Evolutionary conservation across 2,797 vertebrate species (phyloP).

Genomic region (Hydrophis major): DNA sequence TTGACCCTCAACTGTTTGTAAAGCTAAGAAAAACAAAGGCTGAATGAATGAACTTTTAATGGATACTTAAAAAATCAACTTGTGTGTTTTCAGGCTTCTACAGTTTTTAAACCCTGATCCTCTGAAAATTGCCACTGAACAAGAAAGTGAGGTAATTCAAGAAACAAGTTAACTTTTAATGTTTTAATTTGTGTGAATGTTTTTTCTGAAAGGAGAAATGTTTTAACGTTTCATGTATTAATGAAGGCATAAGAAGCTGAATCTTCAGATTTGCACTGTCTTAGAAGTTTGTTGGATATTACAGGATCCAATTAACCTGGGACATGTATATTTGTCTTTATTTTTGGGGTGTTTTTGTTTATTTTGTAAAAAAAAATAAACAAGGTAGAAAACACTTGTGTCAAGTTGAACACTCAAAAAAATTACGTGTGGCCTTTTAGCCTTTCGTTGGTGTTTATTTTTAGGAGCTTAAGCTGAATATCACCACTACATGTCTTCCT

Average conservation of each 20-base stretch:
- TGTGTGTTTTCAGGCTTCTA: constrained; percentile 62
- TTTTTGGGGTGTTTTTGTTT: background rate
- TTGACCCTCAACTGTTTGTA: background rate
- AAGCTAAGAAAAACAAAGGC: background rate
- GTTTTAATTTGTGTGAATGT: background rate
- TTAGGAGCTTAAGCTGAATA: constrained; percentile 35
- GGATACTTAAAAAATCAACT: background rate
- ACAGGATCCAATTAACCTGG: background rate
- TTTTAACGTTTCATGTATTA: background rate
- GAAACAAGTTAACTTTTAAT: background rate
- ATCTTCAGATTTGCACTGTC: background rate
- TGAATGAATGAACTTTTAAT: background rate
- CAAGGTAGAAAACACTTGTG: background rate
- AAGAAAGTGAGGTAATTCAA: constrained; percentile 66
- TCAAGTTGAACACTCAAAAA: background rate
- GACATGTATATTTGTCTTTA: background rate
- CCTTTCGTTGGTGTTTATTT: background rate
- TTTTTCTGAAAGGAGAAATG: background rate
- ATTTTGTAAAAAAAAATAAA: background rate
- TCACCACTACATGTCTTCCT: constrained; percentile 14
- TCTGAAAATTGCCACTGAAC: constrained; percentile 35
- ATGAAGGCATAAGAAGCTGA: background rate
- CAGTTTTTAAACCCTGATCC: constrained; percentile 65
- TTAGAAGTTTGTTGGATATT: background rate
- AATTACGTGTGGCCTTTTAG: background rate